These are phyloP conservation scores for Rhopalosiphum maidis DNA, from an alignment of 1,140 invertebrate species.

Conservation along the genomic window DNA sequence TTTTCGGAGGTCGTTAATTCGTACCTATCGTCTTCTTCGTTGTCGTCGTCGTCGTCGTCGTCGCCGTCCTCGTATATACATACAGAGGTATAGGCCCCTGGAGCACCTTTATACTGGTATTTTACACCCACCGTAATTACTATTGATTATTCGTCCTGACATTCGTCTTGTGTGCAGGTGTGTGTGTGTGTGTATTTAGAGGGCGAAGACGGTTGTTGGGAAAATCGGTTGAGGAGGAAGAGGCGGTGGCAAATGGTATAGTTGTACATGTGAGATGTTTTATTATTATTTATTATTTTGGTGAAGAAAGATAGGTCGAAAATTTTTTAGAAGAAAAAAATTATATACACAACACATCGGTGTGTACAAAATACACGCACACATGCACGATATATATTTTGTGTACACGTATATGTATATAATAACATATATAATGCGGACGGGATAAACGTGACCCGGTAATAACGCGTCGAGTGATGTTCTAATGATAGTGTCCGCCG, in stretches of 20 bases:
- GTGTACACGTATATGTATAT: background rate
- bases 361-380: background rate
- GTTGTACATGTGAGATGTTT: background rate
- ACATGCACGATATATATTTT: background rate
- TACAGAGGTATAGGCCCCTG: background rate
- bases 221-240: background rate
- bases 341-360: background rate
- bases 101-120: slow-evolving; percentile 6
- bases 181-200: background rate
- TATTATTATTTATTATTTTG: slow-evolving; percentile 29
- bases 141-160: slow-evolving; percentile 46
- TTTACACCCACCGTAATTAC: slow-evolving; percentile 49
- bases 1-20: slow-evolving; percentile 27
- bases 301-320: slow-evolving; percentile 12
- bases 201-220: background rate
- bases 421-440: background rate
- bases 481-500: slow-evolving; percentile 47
- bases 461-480: slow-evolving; percentile 45
- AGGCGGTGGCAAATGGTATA: background rate
- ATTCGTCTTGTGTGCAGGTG: background rate
- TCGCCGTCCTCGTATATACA: background rate
- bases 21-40: background rate
- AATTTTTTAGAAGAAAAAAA: slow-evolving; percentile 7
- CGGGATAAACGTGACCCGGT: slow-evolving; percentile 48
- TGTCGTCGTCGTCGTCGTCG: background rate